Conservation (phyloP, 2,888 invertebrate genomes). For the Quadroppia sp. region DNA sequence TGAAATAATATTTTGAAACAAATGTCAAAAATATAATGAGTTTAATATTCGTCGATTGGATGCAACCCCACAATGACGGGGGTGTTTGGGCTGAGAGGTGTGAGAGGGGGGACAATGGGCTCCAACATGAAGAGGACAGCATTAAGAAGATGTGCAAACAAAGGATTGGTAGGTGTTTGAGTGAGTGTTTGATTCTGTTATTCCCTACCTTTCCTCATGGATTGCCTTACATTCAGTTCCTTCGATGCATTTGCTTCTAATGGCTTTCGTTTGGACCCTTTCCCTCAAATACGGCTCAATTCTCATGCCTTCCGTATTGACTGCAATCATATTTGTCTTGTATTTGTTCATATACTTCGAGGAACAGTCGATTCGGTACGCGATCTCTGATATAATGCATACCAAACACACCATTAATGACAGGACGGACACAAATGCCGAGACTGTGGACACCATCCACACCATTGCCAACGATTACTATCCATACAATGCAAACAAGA, state of each 20-base stretch:
- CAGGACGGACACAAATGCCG: neutral
- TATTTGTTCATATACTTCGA: constrained; percentile 21
- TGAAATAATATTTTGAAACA: too few species aligned
- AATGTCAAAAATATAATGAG: neutral
- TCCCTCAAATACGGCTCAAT: constrained; percentile 11
- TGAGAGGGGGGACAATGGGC: neutral
- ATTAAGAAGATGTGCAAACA: neutral
- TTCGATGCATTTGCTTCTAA: neutral
- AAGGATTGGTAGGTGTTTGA: neutral
- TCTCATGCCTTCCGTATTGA: constrained; percentile 5
- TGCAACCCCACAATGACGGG: neutral
- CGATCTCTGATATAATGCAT: constrained; percentile 14
- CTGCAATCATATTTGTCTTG: neutral
- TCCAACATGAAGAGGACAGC: neutral
- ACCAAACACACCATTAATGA: neutral
- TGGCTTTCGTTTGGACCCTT: constrained; percentile 12
- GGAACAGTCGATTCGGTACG: neutral
- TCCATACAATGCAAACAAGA: neutral
- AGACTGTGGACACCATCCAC: neutral
- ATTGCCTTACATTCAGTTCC: constrained; percentile 1
- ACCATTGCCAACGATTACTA: constrained; percentile 14
- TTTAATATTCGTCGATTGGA: constrained; percentile 28
- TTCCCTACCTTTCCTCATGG: too few species aligned
- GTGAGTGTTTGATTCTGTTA: neutral
- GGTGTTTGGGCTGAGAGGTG: neutral